Evolutionary conservation across 2,797 vertebrate species (phyloP).

Genomic region (Peromyscus aztecus): DNA sequence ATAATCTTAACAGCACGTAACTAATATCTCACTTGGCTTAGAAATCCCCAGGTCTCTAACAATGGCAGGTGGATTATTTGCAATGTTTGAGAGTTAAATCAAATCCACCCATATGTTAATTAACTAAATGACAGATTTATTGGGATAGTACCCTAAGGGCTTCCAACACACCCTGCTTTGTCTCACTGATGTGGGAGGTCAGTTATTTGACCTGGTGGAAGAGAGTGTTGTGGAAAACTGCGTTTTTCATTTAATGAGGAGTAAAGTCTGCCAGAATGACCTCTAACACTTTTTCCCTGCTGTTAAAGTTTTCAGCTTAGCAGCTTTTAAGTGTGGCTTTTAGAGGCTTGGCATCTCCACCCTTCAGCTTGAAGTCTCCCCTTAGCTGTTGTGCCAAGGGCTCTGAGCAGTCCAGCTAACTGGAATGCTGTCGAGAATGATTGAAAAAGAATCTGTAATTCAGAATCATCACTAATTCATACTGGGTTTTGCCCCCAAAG

Average conservation of each 20-base stretch:
- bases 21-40: constrained; percentile 59
- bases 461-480: constrained; percentile 72
- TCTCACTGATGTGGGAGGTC: constrained; percentile 60
- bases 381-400: constrained; percentile 62
- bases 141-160: constrained; percentile 39
- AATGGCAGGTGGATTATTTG: constrained; percentile 56
- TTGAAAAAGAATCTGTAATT: constrained; percentile 71
- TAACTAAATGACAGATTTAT: constrained; percentile 66
- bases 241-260: constrained; percentile 79
- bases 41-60: constrained; percentile 50
- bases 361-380: constrained; percentile 53
- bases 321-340: constrained; percentile 76
- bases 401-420: constrained; percentile 56
- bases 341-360: constrained; percentile 67
- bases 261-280: constrained; percentile 75
- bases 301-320: constrained; percentile 81
- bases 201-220: constrained; percentile 74
- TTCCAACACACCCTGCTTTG: constrained; percentile 54
- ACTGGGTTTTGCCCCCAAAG: constrained; percentile 68
- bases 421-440: constrained; percentile 68
- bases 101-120: constrained; percentile 55
- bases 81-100: constrained; percentile 58
- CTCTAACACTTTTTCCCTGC: constrained; percentile 65
- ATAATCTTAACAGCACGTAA: constrained; percentile 1
- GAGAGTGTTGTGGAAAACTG: constrained; percentile 73